A percentile compares a stretch with the other conserved stretches of the same genome.
These are phyloP conservation scores for Drosophila parthenogenetica DNA, from an alignment of 2,888 invertebrate genomes.

Conservation along the genomic window DNA sequence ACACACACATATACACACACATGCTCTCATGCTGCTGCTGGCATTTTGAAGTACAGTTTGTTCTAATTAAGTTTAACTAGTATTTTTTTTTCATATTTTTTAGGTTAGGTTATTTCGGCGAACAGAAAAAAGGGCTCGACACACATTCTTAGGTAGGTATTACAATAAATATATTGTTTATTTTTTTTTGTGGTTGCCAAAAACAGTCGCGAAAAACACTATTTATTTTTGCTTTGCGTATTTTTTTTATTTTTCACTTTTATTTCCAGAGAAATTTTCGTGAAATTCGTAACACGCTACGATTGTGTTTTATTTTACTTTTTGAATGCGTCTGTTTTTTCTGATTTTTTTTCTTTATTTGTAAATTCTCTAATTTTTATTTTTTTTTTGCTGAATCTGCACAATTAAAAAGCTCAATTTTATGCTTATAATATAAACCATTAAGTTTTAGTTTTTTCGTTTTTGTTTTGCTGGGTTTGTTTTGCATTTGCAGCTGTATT, in stretches of 20 bases:
- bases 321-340: constrained; percentile 1
- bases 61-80: constrained; percentile 30
- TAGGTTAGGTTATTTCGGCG: constrained; percentile 16
- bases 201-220: constrained; percentile 27
- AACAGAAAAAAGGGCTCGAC: constrained; percentile 27
- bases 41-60: constrained; percentile 28
- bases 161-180: constrained; percentile 26
- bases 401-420: constrained; percentile 78
- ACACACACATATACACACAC: background rate
- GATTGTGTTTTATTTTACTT: background rate
- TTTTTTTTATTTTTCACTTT: constrained; percentile 6
- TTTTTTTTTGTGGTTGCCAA: constrained; percentile 30
- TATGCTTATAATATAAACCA: constrained; percentile 72
- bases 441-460: constrained; percentile 56
- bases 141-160: constrained; percentile 22
- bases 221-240: background rate
- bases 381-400: constrained; percentile 56
- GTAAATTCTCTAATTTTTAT: constrained; percentile 22
- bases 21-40: constrained; percentile 32
- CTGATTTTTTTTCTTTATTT: constrained; percentile 12
- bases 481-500: constrained; percentile 43
- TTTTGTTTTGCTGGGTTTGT: constrained; percentile 54
- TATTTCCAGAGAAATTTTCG: background rate
- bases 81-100: constrained; percentile 1
- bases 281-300: constrained; percentile 1